Evolutionary conservation across 2,797 vertebrate species (phyloP).

Genomic region (Vipera latastei): DNA sequence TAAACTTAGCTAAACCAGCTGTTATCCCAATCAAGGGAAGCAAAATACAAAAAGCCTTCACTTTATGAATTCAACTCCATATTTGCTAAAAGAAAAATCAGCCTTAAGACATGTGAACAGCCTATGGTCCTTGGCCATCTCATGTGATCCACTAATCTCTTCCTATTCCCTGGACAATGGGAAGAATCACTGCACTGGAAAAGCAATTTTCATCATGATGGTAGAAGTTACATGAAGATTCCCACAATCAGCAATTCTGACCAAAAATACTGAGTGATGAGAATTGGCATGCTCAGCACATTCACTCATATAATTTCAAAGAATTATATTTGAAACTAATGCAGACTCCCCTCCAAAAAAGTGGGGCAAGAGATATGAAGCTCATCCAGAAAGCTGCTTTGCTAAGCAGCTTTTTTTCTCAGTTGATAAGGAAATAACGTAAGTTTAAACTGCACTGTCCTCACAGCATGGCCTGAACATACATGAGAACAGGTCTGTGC

Average conservation of each 20-base stretch:
- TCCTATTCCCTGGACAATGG: not conserved
- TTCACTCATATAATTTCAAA: not conserved
- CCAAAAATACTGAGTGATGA: not conserved
- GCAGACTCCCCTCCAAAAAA: not conserved
- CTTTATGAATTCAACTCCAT: not conserved
- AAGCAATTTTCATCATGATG: not conserved
- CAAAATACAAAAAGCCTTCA: not conserved
- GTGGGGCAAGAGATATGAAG: not conserved
- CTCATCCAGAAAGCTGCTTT: not conserved
- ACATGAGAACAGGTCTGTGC: not conserved
- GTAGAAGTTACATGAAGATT: not conserved
- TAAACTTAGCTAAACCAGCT: not conserved
- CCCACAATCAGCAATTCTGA: not conserved
- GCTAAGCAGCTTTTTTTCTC: not conserved
- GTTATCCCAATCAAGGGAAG: not conserved
- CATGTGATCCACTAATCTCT: not conserved
- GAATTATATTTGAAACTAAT: not conserved
- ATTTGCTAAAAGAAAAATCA: too few relatives aligned
- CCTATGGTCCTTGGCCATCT: not conserved
- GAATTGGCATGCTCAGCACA: not conserved
- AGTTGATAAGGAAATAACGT: not conserved
- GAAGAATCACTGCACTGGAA: not conserved
- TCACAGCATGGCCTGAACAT: not conserved
- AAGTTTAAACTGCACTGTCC: not conserved
- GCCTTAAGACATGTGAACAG: not conserved